These are phyloP conservation scores for Catocala fraxini DNA, from an alignment of 2,888 invertebrate species.

Conservation along the genomic window DNA sequence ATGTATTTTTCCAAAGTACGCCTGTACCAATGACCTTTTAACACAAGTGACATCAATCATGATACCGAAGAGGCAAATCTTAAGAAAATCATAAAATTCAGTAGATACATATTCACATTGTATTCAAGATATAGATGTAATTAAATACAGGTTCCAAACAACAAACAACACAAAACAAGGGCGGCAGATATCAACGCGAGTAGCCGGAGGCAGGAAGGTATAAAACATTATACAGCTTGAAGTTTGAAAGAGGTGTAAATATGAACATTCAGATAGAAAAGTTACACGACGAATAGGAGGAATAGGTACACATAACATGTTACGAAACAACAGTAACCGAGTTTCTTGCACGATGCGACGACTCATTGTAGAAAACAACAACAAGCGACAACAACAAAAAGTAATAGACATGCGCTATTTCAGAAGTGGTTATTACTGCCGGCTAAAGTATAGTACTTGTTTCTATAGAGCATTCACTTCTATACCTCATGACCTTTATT, in stretches of 20 bases:
- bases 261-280: constrained; percentile 20
- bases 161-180: constrained; percentile 4
- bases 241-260: constrained; percentile 16
- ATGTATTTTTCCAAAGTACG: constrained; percentile 31
- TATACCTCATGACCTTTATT: constrained; percentile 82
- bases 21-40: constrained; percentile 40
- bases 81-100: constrained; percentile 24
- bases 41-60: constrained; percentile 15
- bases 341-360: constrained; percentile 44
- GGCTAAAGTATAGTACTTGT: constrained; percentile 40
- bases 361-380: constrained; percentile 51
- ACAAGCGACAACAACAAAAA: constrained; percentile 36
- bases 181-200: constrained; percentile 2
- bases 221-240: not conserved
- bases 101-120: not conserved
- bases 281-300: constrained; percentile 14
- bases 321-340: constrained; percentile 42
- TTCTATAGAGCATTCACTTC: constrained; percentile 32
- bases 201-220: not conserved
- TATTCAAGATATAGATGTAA: constrained; percentile 3
- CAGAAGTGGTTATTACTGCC: constrained; percentile 44
- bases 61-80: constrained; percentile 24
- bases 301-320: constrained; percentile 20
- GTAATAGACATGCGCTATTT: constrained; percentile 52
- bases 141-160: not conserved